These are phyloP conservation scores for Ctenodactylus gundi DNA, from an alignment of 2,113 vertebrate species.

Conservation along the genomic window DNA sequence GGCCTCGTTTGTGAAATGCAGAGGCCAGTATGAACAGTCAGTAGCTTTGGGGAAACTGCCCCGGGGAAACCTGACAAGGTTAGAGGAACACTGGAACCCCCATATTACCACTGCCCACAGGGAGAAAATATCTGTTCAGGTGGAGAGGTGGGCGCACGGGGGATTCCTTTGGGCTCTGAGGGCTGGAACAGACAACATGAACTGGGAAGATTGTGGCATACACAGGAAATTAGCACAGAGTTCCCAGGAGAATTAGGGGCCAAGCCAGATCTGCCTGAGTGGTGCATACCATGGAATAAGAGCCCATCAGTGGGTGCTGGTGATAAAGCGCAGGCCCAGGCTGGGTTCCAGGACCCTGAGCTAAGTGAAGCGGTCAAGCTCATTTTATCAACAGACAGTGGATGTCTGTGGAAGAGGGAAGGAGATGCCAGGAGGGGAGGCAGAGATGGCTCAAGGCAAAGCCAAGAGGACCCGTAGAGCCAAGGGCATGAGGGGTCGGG, in stretches of 20 bases:
- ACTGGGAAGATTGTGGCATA: background rate
- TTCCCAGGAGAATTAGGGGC: background rate
- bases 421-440: too few species aligned
- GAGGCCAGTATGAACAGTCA: too few species aligned
- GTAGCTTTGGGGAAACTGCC: background rate
- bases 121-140: background rate
- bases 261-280: too few species aligned
- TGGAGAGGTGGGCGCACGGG: background rate
- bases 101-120: too few species aligned
- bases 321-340: background rate
- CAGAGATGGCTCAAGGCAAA: too few species aligned
- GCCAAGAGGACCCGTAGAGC: background rate
- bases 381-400: background rate
- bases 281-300: too few species aligned
- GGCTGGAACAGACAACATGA: background rate
- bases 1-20: background rate
- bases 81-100: background rate
- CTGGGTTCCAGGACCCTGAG: background rate
- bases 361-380: too few species aligned
- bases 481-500: too few species aligned
- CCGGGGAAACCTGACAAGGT: background rate
- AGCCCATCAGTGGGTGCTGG: background rate
- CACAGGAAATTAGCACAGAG: background rate
- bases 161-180: background rate
- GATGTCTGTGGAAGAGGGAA: background rate